Evolutionary conservation across 2,797 vertebrate species (phyloP), one percentile per base, ranked within the genome.

Genomic region (Pseudochirops cupreus): DNA sequence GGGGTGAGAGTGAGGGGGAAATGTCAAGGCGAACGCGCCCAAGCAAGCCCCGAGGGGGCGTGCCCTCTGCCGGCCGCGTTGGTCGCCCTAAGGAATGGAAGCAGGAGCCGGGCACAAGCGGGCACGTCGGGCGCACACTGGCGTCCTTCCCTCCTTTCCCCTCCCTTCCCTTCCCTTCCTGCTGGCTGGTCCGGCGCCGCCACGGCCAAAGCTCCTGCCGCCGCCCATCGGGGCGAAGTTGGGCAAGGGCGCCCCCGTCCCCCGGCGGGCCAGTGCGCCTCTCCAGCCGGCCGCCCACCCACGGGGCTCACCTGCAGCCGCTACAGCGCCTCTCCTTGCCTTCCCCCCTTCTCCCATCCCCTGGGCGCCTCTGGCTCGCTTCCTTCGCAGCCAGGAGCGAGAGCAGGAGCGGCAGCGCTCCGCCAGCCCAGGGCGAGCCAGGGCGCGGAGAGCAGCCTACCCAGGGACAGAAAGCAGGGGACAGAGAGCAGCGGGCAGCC

Each of bases 231-330:
- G 67, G 67, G 67, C n/a, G n/a, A 82, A 82, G 67, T 82, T 82
- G 67, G 67, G n/a, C 67, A 24, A 82, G n/a, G 67, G 67, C n/a
- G 67, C 90, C 90, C 90, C 90, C 52, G 50, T 54, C 50, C 50
- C 89, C 89, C 4, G 24, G 46, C 89, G 46, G 24, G 46, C 89
- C 89, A 50, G 50, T 0, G 11, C 90, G 1, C 90, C 90, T 54
- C 96, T 96, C 96, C 96, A 96, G 97, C 97, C 97, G 97, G 97
- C 97, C 95, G 96, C 96, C 97, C 52, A 95, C 96, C 97, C 96
- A 95, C 62, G 54, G 95, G 28, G 92, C 93, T n/a, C 94, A 92
- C 21, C 62, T 94, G 21, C 92, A 13, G 55, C 58, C n/a, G 56
- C 95, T 24, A 87, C 95, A 92, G 91, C 94, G 52, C 31, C 54